phyloP scores from a whole-genome alignment of 2,113 vertebrate genomes.

The Megaleporinus macrocephalus region DNA sequence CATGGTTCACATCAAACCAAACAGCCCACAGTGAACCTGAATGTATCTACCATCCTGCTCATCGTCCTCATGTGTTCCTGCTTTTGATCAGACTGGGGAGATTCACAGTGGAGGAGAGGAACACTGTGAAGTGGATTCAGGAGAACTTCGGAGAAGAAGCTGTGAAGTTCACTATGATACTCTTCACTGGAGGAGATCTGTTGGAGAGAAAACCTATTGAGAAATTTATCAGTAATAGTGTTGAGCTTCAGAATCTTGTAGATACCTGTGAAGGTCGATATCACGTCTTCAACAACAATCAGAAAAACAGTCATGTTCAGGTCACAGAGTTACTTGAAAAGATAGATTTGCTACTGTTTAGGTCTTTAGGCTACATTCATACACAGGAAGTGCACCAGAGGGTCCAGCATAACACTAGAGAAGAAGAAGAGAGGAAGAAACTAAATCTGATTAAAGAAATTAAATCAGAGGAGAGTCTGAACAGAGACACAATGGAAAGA shows the following conservation, averaged over 20 bases:
- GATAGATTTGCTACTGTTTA: not conserved
- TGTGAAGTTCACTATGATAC: conserved; percentile 34
- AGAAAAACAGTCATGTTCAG: not conserved
- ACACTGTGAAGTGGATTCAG: not conserved
- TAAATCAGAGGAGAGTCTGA: too few species aligned
- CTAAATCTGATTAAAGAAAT: too few species aligned
- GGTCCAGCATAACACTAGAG: not conserved
- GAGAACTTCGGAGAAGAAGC: conserved; percentile 38
- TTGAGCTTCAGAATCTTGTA: not conserved
- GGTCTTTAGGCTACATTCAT: not conserved
- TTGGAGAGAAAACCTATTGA: not conserved
- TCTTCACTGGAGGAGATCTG: conserved; percentile 55
- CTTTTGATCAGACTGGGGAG: not conserved
- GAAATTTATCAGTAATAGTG: not conserved
- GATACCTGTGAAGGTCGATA: not conserved
- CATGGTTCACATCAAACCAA: not conserved
- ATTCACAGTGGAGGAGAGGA: conserved; percentile 26
- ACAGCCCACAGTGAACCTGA: not conserved
- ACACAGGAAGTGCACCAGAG: not conserved
- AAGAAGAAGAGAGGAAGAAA: too few species aligned
- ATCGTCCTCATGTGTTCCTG: conserved; percentile 18
- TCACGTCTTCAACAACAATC: conserved; percentile 20
- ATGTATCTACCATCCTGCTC: conserved; percentile 2
- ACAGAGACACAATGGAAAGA: too few species aligned
- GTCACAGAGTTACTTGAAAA: not conserved